Evolutionary conservation across 2,113 vertebrate species (phyloP).

Genomic region (Thunnus thynnus): DNA sequence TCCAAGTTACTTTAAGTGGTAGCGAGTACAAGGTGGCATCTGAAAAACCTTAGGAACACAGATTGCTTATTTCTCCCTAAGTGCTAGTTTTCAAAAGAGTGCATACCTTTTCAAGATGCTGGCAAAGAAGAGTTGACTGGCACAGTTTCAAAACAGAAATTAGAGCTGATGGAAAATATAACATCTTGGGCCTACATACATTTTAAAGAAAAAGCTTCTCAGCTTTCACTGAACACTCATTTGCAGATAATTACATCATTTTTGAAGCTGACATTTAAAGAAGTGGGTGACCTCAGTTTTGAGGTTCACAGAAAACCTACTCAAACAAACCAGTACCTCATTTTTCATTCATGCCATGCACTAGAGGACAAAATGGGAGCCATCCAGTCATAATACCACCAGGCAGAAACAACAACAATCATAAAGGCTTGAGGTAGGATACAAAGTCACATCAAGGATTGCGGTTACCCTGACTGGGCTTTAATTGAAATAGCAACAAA

Average conservation of each 20-base stretch:
- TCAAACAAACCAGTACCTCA: too few relatives aligned
- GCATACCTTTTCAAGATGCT: not conserved
- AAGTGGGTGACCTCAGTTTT: not conserved
- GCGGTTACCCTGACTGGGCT: conserved; percentile 1
- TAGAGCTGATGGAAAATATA: not conserved
- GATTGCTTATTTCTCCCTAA: too few relatives aligned
- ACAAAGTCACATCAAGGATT: not conserved
- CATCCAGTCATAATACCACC: conserved; percentile 8
- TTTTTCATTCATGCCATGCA: not conserved
- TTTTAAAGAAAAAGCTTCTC: too few relatives aligned
- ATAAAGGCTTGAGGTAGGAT: not conserved
- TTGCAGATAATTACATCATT: not conserved
- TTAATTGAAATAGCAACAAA: conserved; percentile 10
- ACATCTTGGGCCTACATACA: not conserved
- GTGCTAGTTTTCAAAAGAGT: not conserved
- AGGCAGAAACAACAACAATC: not conserved
- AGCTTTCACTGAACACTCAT: not conserved
- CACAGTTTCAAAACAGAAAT: not conserved
- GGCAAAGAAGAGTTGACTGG: too few relatives aligned
- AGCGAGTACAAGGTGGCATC: too few relatives aligned
- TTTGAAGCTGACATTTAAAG: not conserved
- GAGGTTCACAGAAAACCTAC: not conserved
- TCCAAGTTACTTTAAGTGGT: too few relatives aligned
- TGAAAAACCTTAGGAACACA: too few relatives aligned
- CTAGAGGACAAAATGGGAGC: not conserved